Evolutionary conservation across 2,888 invertebrate genomes (phyloP), one percentile per base, ranked within the genome.

Genomic region (Creontiades dilutus): DNA sequence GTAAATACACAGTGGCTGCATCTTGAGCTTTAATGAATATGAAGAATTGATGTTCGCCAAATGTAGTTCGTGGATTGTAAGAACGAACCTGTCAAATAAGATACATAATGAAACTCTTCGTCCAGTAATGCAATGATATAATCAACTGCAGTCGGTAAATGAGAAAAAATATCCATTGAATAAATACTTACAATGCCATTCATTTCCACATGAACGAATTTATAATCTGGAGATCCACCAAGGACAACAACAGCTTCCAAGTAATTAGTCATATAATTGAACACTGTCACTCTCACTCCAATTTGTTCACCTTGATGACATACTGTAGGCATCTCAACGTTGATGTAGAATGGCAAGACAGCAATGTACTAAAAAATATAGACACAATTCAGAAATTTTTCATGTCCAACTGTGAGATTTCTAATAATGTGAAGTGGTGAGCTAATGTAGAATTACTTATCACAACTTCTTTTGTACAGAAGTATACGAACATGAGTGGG

Each of bases 31-130:
- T 93, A 88, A 98, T 95, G 94, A 96, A 98, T 92, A 98, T 95
- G 93, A 99, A 97, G 94, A 98, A 98, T 93, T 99, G 98, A 94
- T 98, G 98, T 93, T 99, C 98, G 90, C 98, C 98, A 93, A 95
- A 96, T 0, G 98, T 97, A 3, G 98, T 98, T 91, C 97, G 95
- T 0, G 99, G 98, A 93, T 96, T 97, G 94, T 98, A 99, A 0
- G 98, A 97, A 0, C 96, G 95, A 0, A 94, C 96, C 94, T 93
- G 87, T 27, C 7, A 2, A 27, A 27, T 7, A 13, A 55, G 87
- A 80, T 16, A 28, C 37, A 19, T 7, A 46, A 68, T 68, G 23
- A 68, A n/a, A 52, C 11, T 3, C 3, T 52, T 52, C 52, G 52
- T 52, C 11, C 52, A 16, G 11, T 52, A 52, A n/a, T 52, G 3